A percentile compares a stretch with the other conserved stretches of the same genome.
These are phyloP conservation scores for Patagioenas fasciata DNA, from an alignment of 2,113 vertebrate species.

Conservation along the genomic window DNA sequence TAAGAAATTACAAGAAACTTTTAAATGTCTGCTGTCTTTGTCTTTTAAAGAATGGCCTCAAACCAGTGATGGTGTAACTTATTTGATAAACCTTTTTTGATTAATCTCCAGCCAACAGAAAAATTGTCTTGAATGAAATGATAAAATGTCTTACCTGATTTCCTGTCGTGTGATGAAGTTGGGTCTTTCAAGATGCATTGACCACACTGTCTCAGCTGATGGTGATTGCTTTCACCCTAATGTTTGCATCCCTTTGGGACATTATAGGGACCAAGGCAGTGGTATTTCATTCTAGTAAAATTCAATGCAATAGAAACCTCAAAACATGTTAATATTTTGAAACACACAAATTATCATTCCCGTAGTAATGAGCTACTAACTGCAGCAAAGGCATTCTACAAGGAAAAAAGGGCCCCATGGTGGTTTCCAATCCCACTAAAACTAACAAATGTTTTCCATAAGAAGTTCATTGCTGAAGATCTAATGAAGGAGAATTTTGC, in stretches of 20 bases:
- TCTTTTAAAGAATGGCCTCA: neutral
- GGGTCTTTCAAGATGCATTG: neutral
- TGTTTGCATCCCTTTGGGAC: neutral
- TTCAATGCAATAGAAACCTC: neutral
- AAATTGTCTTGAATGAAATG: neutral
- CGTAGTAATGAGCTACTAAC: neutral
- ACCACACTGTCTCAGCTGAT: neutral
- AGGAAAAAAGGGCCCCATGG: neutral
- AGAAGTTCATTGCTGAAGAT: neutral
- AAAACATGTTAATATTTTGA: neutral
- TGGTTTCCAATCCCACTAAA: neutral
- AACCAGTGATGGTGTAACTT: neutral
- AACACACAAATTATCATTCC: neutral
- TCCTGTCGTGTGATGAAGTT: neutral
- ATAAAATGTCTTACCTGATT: neutral
- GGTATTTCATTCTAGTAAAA: neutral
- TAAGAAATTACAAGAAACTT: neutral
- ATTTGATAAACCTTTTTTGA: neutral
- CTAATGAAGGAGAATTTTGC: neutral
- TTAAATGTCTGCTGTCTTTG: neutral
- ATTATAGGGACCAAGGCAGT: neutral
- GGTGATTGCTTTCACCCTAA: neutral
- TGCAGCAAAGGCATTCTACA: neutral
- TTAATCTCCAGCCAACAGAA: neutral
- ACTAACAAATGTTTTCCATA: neutral